These are phyloP conservation scores for Lepeophtheirus nordmannii DNA, from an alignment of 2,888 invertebrate genomes.

Conservation along the genomic window DNA sequence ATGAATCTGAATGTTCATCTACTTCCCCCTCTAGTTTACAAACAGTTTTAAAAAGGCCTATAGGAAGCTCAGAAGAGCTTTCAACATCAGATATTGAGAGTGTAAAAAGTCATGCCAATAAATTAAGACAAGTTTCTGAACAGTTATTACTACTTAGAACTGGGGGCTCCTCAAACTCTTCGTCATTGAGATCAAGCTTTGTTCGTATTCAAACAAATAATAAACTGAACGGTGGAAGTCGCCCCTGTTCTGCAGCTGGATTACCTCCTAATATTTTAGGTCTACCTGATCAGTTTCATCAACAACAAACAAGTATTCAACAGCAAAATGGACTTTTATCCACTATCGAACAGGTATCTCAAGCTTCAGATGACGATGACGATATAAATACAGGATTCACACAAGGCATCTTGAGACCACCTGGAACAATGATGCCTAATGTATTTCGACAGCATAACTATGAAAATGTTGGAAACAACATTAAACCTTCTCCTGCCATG, in stretches of 20 bases:
- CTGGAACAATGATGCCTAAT: constrained; percentile 3
- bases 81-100: not conserved
- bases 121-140: constrained; percentile 23
- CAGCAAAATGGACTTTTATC: constrained; percentile 19
- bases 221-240: not conserved
- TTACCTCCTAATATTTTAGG: not conserved
- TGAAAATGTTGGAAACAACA: constrained; percentile 15
- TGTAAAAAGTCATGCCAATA: constrained; percentile 7
- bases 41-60: constrained; percentile 14
- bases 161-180: not conserved
- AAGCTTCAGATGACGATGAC: constrained; percentile 19
- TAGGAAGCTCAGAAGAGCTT: not conserved
- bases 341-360: constrained; percentile 16
- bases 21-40: constrained; percentile 23
- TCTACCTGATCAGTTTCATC: not conserved
- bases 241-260: constrained; percentile 6
- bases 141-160: not conserved
- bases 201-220: not conserved
- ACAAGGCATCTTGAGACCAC: not conserved
- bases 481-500: not conserved
- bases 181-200: not conserved
- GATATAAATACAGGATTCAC: not conserved
- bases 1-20: constrained; percentile 15
- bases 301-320: not conserved
- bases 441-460: constrained; percentile 17